Evolutionary conservation across 92 coral and sea anemone species (phyloP).

Genomic region (Galaxea fascicularis): DNA sequence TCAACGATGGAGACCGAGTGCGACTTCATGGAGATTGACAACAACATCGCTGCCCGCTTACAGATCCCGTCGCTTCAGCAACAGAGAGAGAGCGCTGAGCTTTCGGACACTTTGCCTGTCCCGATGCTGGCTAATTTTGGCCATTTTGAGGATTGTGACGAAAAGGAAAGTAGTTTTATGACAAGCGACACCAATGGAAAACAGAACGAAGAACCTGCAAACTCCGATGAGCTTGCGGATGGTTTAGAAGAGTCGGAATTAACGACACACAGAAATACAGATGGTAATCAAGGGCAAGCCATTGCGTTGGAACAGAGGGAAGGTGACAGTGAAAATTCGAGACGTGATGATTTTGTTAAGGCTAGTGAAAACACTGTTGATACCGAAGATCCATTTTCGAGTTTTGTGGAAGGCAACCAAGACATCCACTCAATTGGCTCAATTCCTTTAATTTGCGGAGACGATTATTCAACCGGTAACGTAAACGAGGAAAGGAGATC

Average conservation of each 20-base stretch:
- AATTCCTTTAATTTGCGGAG: constrained; percentile 21
- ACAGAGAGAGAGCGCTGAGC: constrained; percentile 32
- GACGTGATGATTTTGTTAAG: neutral
- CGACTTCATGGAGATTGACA: constrained; percentile 96
- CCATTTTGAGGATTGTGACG: constrained; percentile 76
- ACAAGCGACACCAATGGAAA: constrained; percentile 9
- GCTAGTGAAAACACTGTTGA: neutral
- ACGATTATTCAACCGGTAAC: neutral
- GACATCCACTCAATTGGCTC: neutral
- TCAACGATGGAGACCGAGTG: constrained; percentile 93
- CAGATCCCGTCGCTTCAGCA: constrained; percentile 45
- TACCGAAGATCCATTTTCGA: neutral
- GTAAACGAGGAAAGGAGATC: neutral
- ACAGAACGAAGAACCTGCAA: constrained; percentile 1
- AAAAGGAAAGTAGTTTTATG: constrained; percentile 66
- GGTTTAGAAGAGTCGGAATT: neutral
- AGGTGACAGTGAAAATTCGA: neutral
- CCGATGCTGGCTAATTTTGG: constrained; percentile 85
- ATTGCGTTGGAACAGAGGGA: neutral
- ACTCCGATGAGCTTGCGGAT: neutral
- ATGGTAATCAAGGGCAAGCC: neutral
- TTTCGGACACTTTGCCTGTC: constrained; percentile 74
- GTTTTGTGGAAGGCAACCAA: neutral
- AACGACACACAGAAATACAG: neutral
- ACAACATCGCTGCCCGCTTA: constrained; percentile 82